Percentiles rank a stretch among this genome's conserved stretches.
phyloP scores from a whole-genome alignment of 2,888 invertebrate genomes.

The Acrocyrtus sp. region DNA sequence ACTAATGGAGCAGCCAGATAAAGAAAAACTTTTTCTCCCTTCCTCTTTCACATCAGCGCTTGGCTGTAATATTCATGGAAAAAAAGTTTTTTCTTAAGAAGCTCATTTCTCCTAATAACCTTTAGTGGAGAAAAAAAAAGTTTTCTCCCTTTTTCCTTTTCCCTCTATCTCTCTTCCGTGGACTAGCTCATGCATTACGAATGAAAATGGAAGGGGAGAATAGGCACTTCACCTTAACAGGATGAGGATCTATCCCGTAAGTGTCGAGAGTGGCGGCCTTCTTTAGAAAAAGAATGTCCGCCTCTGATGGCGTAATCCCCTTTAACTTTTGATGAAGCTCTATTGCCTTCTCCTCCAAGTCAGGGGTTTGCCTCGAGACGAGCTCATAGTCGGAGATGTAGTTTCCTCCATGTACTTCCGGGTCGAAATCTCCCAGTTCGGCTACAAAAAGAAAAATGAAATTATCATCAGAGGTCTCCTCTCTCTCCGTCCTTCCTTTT shows the following conservation, averaged over 20 bases:
- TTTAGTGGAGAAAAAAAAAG: too few species aligned
- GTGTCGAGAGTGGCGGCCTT: slow-evolving; percentile 93
- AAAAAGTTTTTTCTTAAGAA: too few species aligned
- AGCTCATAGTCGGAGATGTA: slow-evolving; percentile 93
- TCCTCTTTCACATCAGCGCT: too few species aligned
- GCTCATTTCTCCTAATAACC: too few species aligned
- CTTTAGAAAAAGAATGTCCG: slow-evolving; percentile 90
- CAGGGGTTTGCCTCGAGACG: slow-evolving; percentile 89
- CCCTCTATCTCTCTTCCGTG: too few species aligned
- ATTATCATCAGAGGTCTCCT: too few species aligned
- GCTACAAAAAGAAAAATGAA: slow-evolving; percentile 71
- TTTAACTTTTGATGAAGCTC: slow-evolving; percentile 90
- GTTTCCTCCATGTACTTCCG: slow-evolving; percentile 85
- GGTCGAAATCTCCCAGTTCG: slow-evolving; percentile 94
- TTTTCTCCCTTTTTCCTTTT: too few species aligned
- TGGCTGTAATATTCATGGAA: too few species aligned
- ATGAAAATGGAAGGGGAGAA: slow-evolving; percentile 30
- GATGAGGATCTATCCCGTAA: slow-evolving; percentile 97
- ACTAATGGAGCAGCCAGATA: too few species aligned
- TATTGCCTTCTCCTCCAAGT: slow-evolving; percentile 92
- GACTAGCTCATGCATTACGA: too few species aligned
- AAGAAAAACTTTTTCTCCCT: too few species aligned
- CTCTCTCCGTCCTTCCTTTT: not conserved
- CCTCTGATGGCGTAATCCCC: slow-evolving; percentile 86
- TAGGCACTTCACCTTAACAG: slow-evolving; percentile 83